Base-by-base conservation (phyloP, 2,797 vertebrate species). In the Sparus aurata region DNA sequence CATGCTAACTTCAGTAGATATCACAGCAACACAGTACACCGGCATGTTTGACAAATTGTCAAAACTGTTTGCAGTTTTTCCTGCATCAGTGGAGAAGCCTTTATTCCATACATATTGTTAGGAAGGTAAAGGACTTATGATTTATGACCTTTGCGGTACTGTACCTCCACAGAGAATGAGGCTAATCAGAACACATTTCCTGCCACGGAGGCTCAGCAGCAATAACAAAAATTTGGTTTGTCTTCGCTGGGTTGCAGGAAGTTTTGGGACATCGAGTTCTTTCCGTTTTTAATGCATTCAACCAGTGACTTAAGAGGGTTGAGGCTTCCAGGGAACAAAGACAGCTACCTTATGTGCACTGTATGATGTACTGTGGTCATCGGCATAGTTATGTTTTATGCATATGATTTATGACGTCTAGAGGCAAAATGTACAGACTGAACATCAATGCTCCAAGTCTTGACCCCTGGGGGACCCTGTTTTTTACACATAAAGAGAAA, bases 401-500 rank as follows among this genome's bases (percentile, higher is more conserved):
- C 66, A 62, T 73, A 45, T n/a, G 12, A 27, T 58, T 59, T 69
- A 38, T 70, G 69, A 63, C 22, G 45, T 43, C 22, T n/a, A 5
- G 20, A 77, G 30, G 15, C 22, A 69, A 58, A 38, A 27, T 63
- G 13, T 77, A 53, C 20, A 41, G 30, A 17, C 30, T 65, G 10
- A 85, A 64, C 12, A 20, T 50, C 5, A 62, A 0, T 12, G 58
- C 53, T 66, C 60, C 65, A 38, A 71, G 52, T 46, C 46, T 20
- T 27, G 77, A 79, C 11, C 80, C 84, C 57, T 69, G 78, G 69
- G 62, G 47, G 73, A 61, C 62, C 49, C 74, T 73, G 61, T 45
- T 78, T 82, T 73, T 67, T 54, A 49, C 67, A 63, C 25, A 50
- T 50, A 47, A 59, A 75, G 43, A 80, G 47, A 73, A 23, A 66